Percentiles rank a stretch among this genome's conserved stretches.
Evolutionary conservation across 2,888 invertebrate species (phyloP).

Genomic region (Rhamphomyia laevipes): DNA sequence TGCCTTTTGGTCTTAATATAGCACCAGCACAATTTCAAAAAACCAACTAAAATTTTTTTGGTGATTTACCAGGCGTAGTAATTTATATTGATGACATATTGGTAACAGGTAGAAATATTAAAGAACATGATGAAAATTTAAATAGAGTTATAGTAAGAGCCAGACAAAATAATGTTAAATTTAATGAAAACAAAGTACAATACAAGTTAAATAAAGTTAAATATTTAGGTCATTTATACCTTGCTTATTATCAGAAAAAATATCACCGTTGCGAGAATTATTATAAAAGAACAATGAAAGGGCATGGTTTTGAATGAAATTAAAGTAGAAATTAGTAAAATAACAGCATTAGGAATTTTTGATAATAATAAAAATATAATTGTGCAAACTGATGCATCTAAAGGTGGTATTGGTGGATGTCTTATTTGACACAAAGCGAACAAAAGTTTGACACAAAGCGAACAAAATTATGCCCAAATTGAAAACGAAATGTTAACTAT

Average conservation of each 20-base stretch:
- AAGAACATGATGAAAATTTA: conserved; percentile 11
- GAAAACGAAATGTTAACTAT: conserved; percentile 5
- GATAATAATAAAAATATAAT: not conserved
- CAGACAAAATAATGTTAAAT: conserved; percentile 5
- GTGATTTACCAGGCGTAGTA: not conserved
- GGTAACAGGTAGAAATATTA: conserved; percentile 1
- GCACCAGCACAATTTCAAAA: conserved; percentile 9
- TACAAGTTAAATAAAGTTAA: conserved; percentile 17
- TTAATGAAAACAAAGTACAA: conserved; percentile 10
- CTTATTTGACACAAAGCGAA: conserved; percentile 9
- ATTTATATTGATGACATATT: conserved; percentile 10
- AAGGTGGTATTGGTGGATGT: not conserved
- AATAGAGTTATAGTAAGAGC: conserved; percentile 6
- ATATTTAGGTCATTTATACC: conserved; percentile 19
- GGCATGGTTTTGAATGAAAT: conserved; percentile 3
- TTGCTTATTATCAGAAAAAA: conserved; percentile 8
- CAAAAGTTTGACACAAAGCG: conserved; percentile 2
- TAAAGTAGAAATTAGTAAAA: not conserved
- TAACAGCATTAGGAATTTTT: not conserved
- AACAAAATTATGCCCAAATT: conserved; percentile 4
- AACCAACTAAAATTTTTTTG: conserved; percentile 6
- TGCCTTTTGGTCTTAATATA: conserved; percentile 9
- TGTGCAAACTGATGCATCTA: conserved; percentile 9
- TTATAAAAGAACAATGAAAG: conserved; percentile 18
- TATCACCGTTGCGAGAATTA: conserved; percentile 9